phyloP scores from a whole-genome alignment of 2,888 invertebrate genomes.

The Abrostola triplasia region DNA sequence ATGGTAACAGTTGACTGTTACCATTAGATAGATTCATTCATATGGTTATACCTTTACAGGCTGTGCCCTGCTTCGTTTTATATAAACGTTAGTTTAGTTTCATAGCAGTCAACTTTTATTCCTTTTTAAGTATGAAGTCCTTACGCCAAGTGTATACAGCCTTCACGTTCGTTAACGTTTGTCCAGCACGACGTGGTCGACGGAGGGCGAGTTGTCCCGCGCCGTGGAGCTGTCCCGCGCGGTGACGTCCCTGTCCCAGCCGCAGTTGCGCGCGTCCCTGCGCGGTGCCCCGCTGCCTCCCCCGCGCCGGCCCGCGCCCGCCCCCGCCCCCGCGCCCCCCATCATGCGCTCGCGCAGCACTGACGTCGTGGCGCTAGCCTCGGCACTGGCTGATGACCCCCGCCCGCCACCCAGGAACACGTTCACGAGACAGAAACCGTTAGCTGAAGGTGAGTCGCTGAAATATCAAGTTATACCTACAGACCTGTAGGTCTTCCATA shows the following conservation, averaged over 20 bases:
- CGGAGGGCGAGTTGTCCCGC: slow-evolving; percentile 74
- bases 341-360: slow-evolving; percentile 74
- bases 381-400: slow-evolving; percentile 62
- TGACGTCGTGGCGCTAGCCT: slow-evolving; percentile 62
- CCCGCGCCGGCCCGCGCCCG: slow-evolving; percentile 51
- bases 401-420: slow-evolving; percentile 67
- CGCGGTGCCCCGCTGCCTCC: slow-evolving; percentile 58
- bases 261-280: slow-evolving; percentile 71
- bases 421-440: slow-evolving; percentile 63
- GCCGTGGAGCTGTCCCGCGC: slow-evolving; percentile 68
- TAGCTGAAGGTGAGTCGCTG: slow-evolving; percentile 65
- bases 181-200: slow-evolving; percentile 82
- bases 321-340: slow-evolving; percentile 37
- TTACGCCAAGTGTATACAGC: neutral
- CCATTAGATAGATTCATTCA: too few species aligned
- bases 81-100: too few species aligned
- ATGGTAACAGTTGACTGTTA: too few species aligned
- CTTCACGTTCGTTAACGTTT: slow-evolving; percentile 7
- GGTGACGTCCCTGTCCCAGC: slow-evolving; percentile 68
- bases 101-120: too few species aligned
- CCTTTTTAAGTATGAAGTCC: too few species aligned
- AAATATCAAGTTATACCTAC: too few species aligned
- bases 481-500: too few species aligned
- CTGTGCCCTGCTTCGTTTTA: too few species aligned
- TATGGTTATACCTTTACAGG: too few species aligned